phyloP scores from a whole-genome alignment of 2,888 invertebrate genomes.

The Amphipyra tragopoginis region DNA sequence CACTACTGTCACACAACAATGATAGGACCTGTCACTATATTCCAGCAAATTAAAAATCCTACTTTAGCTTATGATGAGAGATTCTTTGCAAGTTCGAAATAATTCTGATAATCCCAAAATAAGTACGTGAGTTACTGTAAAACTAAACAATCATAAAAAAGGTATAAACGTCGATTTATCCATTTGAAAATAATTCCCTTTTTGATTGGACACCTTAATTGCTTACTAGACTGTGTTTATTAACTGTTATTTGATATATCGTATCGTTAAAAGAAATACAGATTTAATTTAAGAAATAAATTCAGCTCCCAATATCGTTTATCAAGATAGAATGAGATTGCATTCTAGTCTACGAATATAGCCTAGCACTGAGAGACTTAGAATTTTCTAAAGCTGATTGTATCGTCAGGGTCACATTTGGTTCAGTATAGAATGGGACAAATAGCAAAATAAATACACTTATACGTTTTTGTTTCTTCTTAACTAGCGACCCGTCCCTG shows the following conservation, averaged over 20 bases:
- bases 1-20: too few relatives aligned
- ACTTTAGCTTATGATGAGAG: too few relatives aligned
- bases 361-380: not conserved
- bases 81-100: too few relatives aligned
- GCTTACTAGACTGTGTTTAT: conserved; percentile 25
- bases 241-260: conserved; percentile 28
- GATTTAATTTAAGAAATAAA: conserved; percentile 27
- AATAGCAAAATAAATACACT: too few relatives aligned
- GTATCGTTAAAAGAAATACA: conserved; percentile 35
- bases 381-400: not conserved
- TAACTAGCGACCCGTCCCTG: too few relatives aligned
- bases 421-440: not conserved
- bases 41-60: too few relatives aligned
- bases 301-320: conserved; percentile 22
- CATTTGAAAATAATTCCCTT: conserved; percentile 7
- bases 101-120: too few relatives aligned
- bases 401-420: not conserved
- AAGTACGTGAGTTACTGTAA: too few relatives aligned
- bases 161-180: not conserved
- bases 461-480: too few relatives aligned
- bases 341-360: conserved; percentile 8
- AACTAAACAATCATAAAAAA: too few relatives aligned
- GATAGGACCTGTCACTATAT: too few relatives aligned
- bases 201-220: conserved; percentile 27
- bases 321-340: conserved; percentile 19